phyloP scores from a whole-genome alignment of 92 coral and sea anemone species.

The Siderastrea radians region DNA sequence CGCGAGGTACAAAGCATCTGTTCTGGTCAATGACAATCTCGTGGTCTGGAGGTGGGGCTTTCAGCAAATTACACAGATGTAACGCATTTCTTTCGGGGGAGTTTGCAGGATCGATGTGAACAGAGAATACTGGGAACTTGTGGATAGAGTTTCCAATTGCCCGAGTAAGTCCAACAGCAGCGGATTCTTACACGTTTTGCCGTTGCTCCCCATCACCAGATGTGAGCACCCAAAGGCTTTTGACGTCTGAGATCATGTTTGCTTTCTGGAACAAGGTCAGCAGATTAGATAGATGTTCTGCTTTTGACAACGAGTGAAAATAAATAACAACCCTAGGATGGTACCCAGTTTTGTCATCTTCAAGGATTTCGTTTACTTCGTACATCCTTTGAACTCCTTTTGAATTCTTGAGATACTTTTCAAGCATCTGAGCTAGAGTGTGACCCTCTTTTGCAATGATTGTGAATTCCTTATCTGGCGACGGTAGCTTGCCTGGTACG shows the following conservation, averaged over 20 bases:
- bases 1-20: not conserved
- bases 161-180: too few species aligned
- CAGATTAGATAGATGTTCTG: not conserved
- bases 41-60: constrained; percentile 18
- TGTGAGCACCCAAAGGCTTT: constrained; percentile 13
- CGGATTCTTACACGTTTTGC: not conserved
- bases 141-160: too few species aligned
- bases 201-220: not conserved
- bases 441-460: not conserved
- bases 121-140: not conserved
- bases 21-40: not conserved
- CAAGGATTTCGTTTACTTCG: not conserved
- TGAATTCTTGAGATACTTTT: not conserved
- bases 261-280: not conserved
- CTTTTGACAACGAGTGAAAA: not conserved
- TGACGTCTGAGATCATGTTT: not conserved
- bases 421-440: not conserved
- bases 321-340: not conserved
- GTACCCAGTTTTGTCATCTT: not conserved
- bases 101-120: constrained; percentile 7
- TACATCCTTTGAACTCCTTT: not conserved
- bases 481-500: too few species aligned
- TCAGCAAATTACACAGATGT: not conserved
- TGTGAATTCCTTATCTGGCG: not conserved
- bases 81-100: not conserved